A percentile compares a stretch with the other conserved stretches of the same genome.
phyloP scores from a whole-genome alignment of 1,140 invertebrate species.

The Eupeodes corollae region DNA sequence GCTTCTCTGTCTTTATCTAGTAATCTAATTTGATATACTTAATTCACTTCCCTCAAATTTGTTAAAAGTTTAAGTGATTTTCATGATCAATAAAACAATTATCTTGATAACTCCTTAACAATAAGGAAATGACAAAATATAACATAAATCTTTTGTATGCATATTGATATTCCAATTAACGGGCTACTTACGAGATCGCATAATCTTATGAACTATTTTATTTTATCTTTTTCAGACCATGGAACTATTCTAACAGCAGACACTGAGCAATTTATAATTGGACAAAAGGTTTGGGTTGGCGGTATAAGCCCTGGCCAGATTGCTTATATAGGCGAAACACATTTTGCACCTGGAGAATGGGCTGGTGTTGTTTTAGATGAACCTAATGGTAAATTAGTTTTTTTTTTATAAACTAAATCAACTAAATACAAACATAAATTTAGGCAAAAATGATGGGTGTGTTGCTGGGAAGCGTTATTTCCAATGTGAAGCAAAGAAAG shows the following conservation, averaged over 20 bases:
- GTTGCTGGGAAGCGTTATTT: slow-evolving; percentile 86
- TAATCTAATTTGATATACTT: too few species aligned
- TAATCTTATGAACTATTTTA: too few species aligned
- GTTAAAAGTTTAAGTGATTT: too few species aligned
- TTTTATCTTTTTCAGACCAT: slow-evolving; percentile 50
- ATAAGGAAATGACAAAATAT: too few species aligned
- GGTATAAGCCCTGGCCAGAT: slow-evolving; percentile 90
- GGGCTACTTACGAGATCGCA: too few species aligned
- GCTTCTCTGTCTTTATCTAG: too few species aligned
- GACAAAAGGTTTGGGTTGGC: slow-evolving; percentile 89
- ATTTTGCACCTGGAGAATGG: slow-evolving; percentile 93
- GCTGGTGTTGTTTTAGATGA: slow-evolving; percentile 93
- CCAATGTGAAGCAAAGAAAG: slow-evolving; percentile 85
- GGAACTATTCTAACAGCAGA: slow-evolving; percentile 75
- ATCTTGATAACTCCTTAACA: too few species aligned
- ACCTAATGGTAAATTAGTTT: slow-evolving; percentile 58
- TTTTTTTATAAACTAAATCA: too few species aligned
- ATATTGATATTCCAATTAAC: too few species aligned
- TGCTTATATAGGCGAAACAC: slow-evolving; percentile 94
- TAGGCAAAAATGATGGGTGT: slow-evolving; percentile 94
- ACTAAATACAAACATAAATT: background rate
- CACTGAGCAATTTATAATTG: slow-evolving; percentile 91
- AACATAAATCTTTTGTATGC: too few species aligned
- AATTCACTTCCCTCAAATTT: too few species aligned
- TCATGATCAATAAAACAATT: too few species aligned